phyloP scores from a whole-genome alignment of 1,140 invertebrate species.

The Tetranychus urticae region DNA sequence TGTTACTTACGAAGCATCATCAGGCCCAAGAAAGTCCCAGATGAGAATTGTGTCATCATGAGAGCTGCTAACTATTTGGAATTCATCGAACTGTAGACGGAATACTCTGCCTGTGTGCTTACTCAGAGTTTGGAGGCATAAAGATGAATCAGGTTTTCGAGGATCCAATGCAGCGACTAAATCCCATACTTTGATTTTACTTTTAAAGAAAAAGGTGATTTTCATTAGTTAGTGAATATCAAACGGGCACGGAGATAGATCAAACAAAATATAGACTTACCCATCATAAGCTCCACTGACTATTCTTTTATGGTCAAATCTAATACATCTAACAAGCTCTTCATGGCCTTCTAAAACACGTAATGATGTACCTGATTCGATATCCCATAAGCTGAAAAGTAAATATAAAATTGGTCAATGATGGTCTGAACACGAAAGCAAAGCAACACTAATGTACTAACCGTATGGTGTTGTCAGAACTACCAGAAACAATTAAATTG shows the following conservation, averaged over 20 bases:
- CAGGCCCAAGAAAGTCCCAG: conserved; percentile 81
- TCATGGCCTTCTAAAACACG: conserved; percentile 95
- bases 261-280: conserved; percentile 23
- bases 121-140: conserved; percentile 86
- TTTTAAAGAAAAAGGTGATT: conserved; percentile 20
- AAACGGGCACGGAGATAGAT: not conserved
- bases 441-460: conserved; percentile 16
- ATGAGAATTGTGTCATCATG: conserved; percentile 99
- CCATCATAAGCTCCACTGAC: conserved; percentile 98
- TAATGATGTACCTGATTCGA: conserved; percentile 90
- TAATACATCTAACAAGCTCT: conserved; percentile 87
- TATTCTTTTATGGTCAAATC: conserved; percentile 91
- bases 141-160: conserved; percentile 57
- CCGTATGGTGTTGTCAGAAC: conserved; percentile 95
- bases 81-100: conserved; percentile 97
- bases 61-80: conserved; percentile 98
- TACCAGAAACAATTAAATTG: conserved; percentile 88
- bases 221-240: no score
- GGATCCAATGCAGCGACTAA: conserved; percentile 87
- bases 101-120: conserved; percentile 98
- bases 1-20: not conserved
- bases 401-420: not conserved
- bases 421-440: conserved; percentile 7
- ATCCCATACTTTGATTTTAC: conserved; percentile 99
- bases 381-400: conserved; percentile 84